phyloP scores from a whole-genome alignment of 2,797 vertebrate species.

The Parauchenoglanis punctatus region DNA sequence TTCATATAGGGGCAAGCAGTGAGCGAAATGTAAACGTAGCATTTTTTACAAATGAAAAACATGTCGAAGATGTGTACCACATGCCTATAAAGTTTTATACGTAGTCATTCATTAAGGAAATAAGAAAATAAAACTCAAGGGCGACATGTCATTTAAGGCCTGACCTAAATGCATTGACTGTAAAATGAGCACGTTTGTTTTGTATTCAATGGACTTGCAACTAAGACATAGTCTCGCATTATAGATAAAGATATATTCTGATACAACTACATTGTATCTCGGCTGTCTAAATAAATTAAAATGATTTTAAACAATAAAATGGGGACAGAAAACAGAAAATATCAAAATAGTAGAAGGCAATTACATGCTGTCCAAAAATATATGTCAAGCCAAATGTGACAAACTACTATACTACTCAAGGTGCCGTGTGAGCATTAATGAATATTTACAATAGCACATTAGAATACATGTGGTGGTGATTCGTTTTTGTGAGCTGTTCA shows the following conservation, averaged over 20 bases:
- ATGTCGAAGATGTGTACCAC: neutral
- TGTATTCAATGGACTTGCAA: slow-evolving; percentile 16
- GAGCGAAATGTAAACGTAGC: slow-evolving; percentile 27
- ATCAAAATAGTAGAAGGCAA: slow-evolving; percentile 48
- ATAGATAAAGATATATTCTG: slow-evolving; percentile 14
- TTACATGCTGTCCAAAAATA: slow-evolving; percentile 55
- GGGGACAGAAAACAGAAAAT: slow-evolving; percentile 58
- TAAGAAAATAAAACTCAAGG: slow-evolving; percentile 2
- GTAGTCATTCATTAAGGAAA: slow-evolving; percentile 8
- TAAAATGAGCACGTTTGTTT: slow-evolving; percentile 10
- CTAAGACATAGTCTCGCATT: slow-evolving; percentile 28
- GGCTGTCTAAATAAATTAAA: slow-evolving; percentile 64
- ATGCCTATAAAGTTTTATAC: neutral
- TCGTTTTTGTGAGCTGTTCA: slow-evolving; percentile 52
- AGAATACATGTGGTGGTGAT: slow-evolving; percentile 52
- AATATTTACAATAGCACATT: slow-evolving; percentile 72
- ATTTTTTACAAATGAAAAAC: slow-evolving; percentile 15
- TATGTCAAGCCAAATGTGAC: slow-evolving; percentile 74
- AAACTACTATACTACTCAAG: slow-evolving; percentile 67
- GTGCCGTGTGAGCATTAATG: slow-evolving; percentile 72
- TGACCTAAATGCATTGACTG: neutral
- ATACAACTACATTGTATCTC: slow-evolving; percentile 57
- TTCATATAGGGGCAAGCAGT: slow-evolving; percentile 35
- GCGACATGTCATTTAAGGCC: no score
- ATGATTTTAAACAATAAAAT: slow-evolving; percentile 47